phyloP scores from a whole-genome alignment of 1,140 invertebrate genomes.

The Ruditapes philippinarum region DNA sequence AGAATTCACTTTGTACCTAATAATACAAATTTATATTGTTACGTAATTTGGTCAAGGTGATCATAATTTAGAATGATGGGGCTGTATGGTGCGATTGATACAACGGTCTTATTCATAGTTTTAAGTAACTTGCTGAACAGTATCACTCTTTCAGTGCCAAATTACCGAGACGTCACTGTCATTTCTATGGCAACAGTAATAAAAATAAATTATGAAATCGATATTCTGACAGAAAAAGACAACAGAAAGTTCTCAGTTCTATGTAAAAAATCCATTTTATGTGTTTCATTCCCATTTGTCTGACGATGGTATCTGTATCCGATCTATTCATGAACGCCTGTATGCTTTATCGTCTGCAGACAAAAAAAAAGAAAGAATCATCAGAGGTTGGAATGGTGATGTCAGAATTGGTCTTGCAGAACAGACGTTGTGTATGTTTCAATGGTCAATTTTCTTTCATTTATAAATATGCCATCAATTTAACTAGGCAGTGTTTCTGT shows the following conservation, averaged over 20 bases:
- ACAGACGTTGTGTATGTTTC: too few species aligned
- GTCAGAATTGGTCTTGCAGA: background rate
- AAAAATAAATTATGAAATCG: conserved; percentile 33
- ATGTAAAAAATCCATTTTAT: conserved; percentile 11
- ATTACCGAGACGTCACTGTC: background rate
- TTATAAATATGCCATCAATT: too few species aligned
- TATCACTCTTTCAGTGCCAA: background rate
- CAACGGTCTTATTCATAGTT: too few species aligned
- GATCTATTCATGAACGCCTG: background rate
- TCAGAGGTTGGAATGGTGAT: background rate
- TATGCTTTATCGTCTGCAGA: background rate
- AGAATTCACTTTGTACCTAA: too few species aligned
- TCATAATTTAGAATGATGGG: too few species aligned
- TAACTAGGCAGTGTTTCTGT: too few species aligned
- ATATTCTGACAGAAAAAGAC: conserved; percentile 20
- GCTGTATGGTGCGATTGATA: too few species aligned
- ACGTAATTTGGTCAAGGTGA: too few species aligned
- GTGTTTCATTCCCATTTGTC: background rate
- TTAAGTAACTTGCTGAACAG: too few species aligned
- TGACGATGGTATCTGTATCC: background rate
- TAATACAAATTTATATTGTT: too few species aligned
- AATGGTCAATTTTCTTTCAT: too few species aligned
- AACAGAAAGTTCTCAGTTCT: background rate
- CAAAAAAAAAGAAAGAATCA: background rate
- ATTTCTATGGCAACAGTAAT: conserved; percentile 45